Percentiles rank a stretch among this genome's conserved stretches.
Conservation (phyloP, 2,888 invertebrate species). For the Ptychoptera albimana region DNA sequence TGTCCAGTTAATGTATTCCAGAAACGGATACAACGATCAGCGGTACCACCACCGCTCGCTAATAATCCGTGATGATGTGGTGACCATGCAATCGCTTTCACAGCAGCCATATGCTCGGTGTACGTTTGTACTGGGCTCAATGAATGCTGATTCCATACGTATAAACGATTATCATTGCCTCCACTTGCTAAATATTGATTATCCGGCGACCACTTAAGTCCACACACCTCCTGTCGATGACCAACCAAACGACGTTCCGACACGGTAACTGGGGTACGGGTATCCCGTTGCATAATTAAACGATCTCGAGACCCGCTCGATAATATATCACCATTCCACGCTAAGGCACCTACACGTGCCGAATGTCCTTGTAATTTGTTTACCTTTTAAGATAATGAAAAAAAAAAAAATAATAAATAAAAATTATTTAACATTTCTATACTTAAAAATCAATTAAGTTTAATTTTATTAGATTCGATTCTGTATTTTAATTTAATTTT, state of each 20-base stretch:
- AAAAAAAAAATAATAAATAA: neutral
- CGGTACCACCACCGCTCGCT: constrained; percentile 98
- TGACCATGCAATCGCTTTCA: constrained; percentile 98
- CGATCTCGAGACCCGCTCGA: constrained; percentile 92
- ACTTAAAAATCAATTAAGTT: neutral
- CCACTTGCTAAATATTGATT: constrained; percentile 95
- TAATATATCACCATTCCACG: constrained; percentile 94
- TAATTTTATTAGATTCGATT: too few species aligned
- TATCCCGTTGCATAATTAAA: constrained; percentile 85
- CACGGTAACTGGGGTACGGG: constrained; percentile 64
- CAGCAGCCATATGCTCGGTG: constrained; percentile 87
- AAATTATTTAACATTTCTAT: neutral
- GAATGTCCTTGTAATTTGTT: constrained; percentile 83
- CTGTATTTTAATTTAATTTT: too few species aligned
- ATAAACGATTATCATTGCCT: constrained; percentile 66
- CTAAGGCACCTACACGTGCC: constrained; percentile 82
- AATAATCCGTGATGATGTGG: constrained; percentile 95
- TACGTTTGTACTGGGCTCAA: constrained; percentile 86
- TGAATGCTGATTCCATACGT: constrained; percentile 61
- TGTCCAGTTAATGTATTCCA: constrained; percentile 98
- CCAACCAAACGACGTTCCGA: constrained; percentile 71
- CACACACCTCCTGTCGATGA: constrained; percentile 94
- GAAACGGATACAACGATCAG: constrained; percentile 90
- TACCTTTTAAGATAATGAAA: constrained; percentile 33
- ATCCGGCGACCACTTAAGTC: constrained; percentile 96